Percentiles rank a stretch among this genome's conserved stretches.
These are phyloP conservation scores for Spisula subtruncata DNA, from an alignment of 2,888 invertebrate genomes.

Conservation along the genomic window DNA sequence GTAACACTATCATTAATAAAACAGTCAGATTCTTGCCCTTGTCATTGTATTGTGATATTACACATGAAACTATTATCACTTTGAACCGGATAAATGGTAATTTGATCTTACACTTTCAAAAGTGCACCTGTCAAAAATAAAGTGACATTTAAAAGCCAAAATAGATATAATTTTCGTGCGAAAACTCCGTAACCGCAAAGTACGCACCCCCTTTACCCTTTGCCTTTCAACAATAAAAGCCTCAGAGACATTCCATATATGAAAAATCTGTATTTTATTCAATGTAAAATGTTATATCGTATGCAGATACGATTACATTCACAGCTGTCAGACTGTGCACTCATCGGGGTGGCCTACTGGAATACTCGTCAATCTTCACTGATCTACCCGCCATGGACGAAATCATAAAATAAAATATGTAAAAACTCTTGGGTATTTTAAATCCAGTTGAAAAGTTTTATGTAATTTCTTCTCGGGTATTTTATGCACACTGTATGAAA, in stretches of 20 bases:
- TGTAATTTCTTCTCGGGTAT: too few species aligned
- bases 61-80: background rate
- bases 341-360: background rate
- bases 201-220: background rate
- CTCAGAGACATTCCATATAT: background rate
- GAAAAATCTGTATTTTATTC: slow-evolving; percentile 1
- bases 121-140: background rate
- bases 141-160: slow-evolving; percentile 8
- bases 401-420: background rate
- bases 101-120: background rate
- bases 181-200: background rate
- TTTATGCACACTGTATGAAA: too few species aligned
- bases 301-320: background rate
- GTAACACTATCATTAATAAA: too few species aligned
- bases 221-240: background rate
- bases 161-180: slow-evolving; percentile 15
- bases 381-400: background rate
- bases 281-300: background rate
- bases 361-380: background rate
- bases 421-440: too few species aligned
- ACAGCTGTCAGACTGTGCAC: background rate
- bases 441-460: too few species aligned
- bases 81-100: background rate
- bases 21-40: too few species aligned
- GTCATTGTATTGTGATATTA: background rate